Base-by-base conservation (phyloP, 2,888 invertebrate genomes). In the Lithophane ornitopus region DNA sequence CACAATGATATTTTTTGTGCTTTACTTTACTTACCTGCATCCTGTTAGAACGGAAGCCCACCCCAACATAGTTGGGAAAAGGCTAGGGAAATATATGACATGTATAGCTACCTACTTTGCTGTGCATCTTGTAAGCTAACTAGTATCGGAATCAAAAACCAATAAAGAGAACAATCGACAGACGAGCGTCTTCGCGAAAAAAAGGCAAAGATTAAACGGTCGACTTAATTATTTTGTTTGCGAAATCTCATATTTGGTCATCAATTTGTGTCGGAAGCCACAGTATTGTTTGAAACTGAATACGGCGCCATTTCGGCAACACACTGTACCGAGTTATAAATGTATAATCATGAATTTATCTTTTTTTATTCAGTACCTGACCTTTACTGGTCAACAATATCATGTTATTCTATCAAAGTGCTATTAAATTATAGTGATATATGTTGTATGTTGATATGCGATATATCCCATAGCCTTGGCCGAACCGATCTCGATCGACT, bases 391-490 rank as follows among this genome's bases (percentile, higher is more conserved):
- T 12, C 2, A 49, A 26, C 11, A 8, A 34, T 39, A 39, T 46
- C 16, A 28, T n/a, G 1, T 7, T 44, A 34, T 39, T 39, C 54
- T n/a, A 61, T 62, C 39, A 62, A 41, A 76, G n/a, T 46, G 61
- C 61, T 61, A 67, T 73, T 62, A 41, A 49, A 4, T 78, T 34
- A 62, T 8, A 67, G 61, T 34, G 39, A 49, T 44, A 63, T 74
- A 49, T 19, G 19, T 49, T 22, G 22, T 46, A 8, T 44, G 44
- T n/a, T 52, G 52, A 22, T 52, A 52, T 8, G 19, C 3, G 8
- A 52, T 52, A 8, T 52, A 52, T 52, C 46, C 16, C 16, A 46
- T 46, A 16, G 16, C 46, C 16, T 41, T 34, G 59, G 44, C 14
- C n/a, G 16, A 22, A 54, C 28, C 52, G 28, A 52, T 52, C 67